These are phyloP conservation scores for Apodemia zela DNA, from an alignment of 2,888 invertebrate genomes.

Conservation along the genomic window DNA sequence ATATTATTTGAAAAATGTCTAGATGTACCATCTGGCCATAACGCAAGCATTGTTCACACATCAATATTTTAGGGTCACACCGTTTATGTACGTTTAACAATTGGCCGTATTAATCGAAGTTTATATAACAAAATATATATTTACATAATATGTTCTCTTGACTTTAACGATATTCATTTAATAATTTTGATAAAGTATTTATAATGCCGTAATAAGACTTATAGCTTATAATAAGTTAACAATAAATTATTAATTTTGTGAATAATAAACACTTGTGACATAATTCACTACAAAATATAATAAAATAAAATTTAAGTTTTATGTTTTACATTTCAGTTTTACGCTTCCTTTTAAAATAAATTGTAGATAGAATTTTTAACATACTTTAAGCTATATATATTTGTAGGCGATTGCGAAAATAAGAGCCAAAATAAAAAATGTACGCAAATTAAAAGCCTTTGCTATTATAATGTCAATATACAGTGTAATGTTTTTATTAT, in stretches of 20 bases:
- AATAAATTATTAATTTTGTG: background rate
- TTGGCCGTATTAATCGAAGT: background rate
- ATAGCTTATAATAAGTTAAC: background rate
- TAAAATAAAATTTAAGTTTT: too few species aligned
- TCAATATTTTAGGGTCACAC: slow-evolving; percentile 19
- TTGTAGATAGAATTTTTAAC: too few species aligned
- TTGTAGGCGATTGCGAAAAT: too few species aligned
- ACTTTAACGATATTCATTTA: background rate
- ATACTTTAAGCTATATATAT: too few species aligned
- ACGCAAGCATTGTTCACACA: slow-evolving; percentile 45
- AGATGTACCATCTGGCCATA: slow-evolving; percentile 49
- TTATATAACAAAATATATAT: background rate
- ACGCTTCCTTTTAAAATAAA: too few species aligned
- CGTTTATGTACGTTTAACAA: slow-evolving; percentile 6
- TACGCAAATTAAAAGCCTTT: too few species aligned
- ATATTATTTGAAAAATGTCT: slow-evolving; percentile 65
- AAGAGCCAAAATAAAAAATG: too few species aligned
- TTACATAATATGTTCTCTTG: background rate
- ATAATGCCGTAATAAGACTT: background rate
- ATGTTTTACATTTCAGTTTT: too few species aligned
- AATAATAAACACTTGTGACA: background rate
- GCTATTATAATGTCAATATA: too few species aligned
- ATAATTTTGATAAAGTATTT: background rate
- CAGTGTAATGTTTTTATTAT: too few species aligned
- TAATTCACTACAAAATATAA: background rate